A percentile compares a stretch with the other conserved stretches of the same genome.
phyloP scores from a whole-genome alignment of 2,113 vertebrate genomes.

The Ailurus styani region DNA sequence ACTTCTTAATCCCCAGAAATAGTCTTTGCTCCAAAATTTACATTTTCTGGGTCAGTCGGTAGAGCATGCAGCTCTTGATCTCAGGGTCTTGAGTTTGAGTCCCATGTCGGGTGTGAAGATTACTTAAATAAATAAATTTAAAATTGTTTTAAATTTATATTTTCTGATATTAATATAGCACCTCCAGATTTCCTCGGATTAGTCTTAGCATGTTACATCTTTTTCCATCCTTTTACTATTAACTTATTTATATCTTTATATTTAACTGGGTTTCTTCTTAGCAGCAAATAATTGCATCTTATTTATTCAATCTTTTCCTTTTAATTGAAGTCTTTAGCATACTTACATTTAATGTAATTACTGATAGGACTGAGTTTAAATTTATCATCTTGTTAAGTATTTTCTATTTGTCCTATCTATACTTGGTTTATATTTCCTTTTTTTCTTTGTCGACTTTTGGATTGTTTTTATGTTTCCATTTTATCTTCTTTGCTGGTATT shows the following conservation, averaged over 20 bases:
- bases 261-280: not conserved
- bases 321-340: not conserved
- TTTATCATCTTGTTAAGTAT: not conserved
- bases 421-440: not conserved
- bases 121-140: not conserved
- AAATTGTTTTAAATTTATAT: not conserved
- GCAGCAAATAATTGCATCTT: not conserved
- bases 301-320: not conserved
- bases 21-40: not conserved
- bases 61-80: not conserved
- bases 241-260: not conserved
- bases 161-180: not conserved
- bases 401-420: not conserved
- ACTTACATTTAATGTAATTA: not conserved
- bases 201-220: not conserved
- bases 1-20: not conserved
- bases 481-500: not conserved
- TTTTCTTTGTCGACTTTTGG: not conserved
- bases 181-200: not conserved
- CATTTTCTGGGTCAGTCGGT: not conserved
- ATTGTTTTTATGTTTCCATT: not conserved
- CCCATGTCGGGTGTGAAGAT: not conserved
- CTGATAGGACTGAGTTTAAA: not conserved
- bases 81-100: not conserved
- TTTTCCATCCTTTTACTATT: not conserved